These are phyloP conservation scores for Brachionus paranguensis DNA, from an alignment of 1,140 invertebrate genomes.

Conservation along the genomic window DNA sequence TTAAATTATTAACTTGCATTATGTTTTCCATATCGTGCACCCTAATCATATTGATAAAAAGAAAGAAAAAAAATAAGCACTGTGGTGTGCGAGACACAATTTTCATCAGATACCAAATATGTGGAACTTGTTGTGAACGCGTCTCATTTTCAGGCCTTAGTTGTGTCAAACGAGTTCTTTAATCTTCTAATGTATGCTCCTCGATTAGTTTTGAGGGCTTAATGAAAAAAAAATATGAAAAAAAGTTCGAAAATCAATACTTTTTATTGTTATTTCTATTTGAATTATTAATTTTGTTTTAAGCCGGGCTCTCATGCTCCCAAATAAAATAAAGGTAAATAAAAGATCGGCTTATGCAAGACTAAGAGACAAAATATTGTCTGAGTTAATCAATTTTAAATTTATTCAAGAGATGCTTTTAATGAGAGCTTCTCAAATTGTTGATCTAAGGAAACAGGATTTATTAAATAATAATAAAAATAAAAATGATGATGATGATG, in stretches of 20 bases:
- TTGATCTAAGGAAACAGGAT: not conserved
- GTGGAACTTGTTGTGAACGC: too few relatives aligned
- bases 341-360: not conserved
- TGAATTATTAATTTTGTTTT: slow-evolving; percentile 8
- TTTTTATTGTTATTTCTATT: slow-evolving; percentile 6
- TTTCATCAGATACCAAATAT: not conserved
- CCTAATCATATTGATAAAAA: not conserved
- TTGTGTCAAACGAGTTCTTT: not conserved
- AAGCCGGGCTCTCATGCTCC: not conserved
- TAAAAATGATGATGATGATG: too few relatives aligned
- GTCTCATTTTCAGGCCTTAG: not conserved
- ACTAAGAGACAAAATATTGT: not conserved
- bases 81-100: not conserved
- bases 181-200: not conserved
- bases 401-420: not conserved
- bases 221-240: not conserved
- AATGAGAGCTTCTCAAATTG: not conserved
- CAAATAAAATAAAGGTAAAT: not conserved
- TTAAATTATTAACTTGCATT: not conserved
- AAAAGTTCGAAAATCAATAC: slow-evolving; percentile 17
- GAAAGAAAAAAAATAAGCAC: not conserved
- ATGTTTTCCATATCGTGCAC: not conserved
- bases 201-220: not conserved
- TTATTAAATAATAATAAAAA: not conserved
- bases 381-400: not conserved